Conservation (phyloP, 2,888 invertebrate genomes). For the Lithophane leautieri region DNA sequence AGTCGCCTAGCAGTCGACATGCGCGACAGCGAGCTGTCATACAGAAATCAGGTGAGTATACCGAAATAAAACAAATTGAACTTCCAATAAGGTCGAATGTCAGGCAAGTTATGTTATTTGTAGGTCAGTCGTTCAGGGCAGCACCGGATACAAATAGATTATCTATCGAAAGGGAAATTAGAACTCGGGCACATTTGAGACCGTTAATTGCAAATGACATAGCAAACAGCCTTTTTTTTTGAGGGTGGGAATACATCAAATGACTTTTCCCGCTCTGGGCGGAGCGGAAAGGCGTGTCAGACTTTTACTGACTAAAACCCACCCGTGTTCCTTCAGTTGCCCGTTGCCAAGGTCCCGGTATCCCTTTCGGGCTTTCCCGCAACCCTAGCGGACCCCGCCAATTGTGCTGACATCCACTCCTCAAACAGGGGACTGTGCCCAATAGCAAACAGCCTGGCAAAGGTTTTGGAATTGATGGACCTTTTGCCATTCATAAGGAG, state of each 20-base stretch:
- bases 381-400: too few species aligned
- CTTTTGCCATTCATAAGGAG: neutral
- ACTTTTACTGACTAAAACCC: too few species aligned
- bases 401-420: too few species aligned
- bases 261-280: too few species aligned
- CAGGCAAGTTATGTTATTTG: constrained; percentile 8
- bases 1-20: neutral
- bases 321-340: too few species aligned
- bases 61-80: constrained; percentile 36
- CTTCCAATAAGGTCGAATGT: constrained; percentile 38
- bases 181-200: neutral
- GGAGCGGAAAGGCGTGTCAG: too few species aligned
- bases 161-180: constrained; percentile 22
- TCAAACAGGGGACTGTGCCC: too few species aligned
- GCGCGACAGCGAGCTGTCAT: neutral
- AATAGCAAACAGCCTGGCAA: neutral
- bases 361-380: too few species aligned
- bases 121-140: constrained; percentile 21
- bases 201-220: neutral
- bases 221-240: neutral
- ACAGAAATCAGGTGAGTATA: constrained; percentile 27
- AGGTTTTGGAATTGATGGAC: neutral
- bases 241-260: too few species aligned
- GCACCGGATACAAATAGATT: constrained; percentile 28
- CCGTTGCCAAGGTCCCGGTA: too few species aligned